Evolutionary conservation across 2,797 vertebrate species (phyloP).

Genomic region (Simalia tracyae): DNA sequence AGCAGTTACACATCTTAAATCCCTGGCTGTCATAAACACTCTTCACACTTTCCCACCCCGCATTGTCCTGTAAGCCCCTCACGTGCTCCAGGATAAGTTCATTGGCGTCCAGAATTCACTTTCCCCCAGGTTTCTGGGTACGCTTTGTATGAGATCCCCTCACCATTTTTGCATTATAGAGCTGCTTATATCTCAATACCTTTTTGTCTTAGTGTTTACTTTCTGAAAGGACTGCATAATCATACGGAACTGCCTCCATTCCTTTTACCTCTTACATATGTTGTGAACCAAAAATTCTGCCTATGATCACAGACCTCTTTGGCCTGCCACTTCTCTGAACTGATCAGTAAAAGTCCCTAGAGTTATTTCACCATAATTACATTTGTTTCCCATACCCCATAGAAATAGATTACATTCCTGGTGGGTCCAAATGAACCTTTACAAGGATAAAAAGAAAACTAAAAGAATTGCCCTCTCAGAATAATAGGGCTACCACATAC

Average conservation of each 20-base stretch:
- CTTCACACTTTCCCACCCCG: conserved; percentile 47
- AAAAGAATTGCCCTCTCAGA: neutral
- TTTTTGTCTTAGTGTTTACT: neutral
- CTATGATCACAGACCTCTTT: neutral
- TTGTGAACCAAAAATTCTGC: neutral
- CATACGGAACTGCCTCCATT: neutral
- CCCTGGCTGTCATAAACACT: conserved; percentile 51
- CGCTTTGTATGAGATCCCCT: conserved; percentile 34
- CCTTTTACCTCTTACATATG: neutral
- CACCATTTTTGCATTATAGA: conserved; percentile 21
- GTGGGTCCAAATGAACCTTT: neutral
- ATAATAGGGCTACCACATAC: neutral
- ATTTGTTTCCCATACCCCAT: neutral
- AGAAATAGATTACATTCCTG: neutral
- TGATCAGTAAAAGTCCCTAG: neutral
- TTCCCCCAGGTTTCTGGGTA: conserved; percentile 4
- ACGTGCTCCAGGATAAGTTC: conserved; percentile 44
- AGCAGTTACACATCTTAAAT: conserved; percentile 48
- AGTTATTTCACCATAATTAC: neutral
- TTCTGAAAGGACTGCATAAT: neutral
- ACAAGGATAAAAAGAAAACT: neutral
- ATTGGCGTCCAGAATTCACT: conserved; percentile 40
- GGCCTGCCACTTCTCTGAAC: neutral
- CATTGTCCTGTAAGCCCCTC: conserved; percentile 45
- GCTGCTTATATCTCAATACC: neutral